Evolutionary conservation across 2,797 vertebrate genomes (phyloP), one percentile per base, ranked within the genome.

Genomic region (Gambusia yucatana): DNA sequence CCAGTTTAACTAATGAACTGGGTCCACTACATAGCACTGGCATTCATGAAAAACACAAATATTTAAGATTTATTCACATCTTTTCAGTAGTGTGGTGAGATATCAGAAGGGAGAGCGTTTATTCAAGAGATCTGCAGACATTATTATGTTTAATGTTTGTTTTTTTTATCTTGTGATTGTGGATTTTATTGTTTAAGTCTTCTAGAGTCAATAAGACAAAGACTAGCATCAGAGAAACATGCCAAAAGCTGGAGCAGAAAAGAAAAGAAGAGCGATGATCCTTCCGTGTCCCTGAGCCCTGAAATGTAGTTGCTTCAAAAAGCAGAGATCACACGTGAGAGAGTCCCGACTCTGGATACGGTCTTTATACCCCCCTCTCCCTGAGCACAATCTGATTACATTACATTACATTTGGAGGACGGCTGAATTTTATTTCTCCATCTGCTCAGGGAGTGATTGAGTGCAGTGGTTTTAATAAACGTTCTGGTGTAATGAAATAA

Each of bases 361-460:
- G 81, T 80, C 80, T 81, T 82, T 84, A 84, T 80, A 67, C 76
- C 28, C n/a, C 39, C 50, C 70, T 6, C 72, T 25, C 20, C 47
- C 43, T 47, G n/a, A 77, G 70, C 72, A 83, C 80, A 83, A 91
- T 87, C 82, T 90, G 87, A 93, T 92, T 88, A 93, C 59, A 88
- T 85, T 88, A 93, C 59, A 88, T 85, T 30, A 79, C 77, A 82
- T 84, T 81, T 88, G 76, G 78, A 79, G 78, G 84, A 83, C 71
- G 85, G 80, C 77, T 89, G 75, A 89, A 84, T 89, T 87, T 61
- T 75, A 81, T 84, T 80, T 82, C 61, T 73, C 82, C 84, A 67
- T 63, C 75, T 79, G 79, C 78, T 81, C 61, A 47, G 43, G 33
- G 67, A 74, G 39, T 75, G 74, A 86, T 85, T 87, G 77, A 87